A percentile compares a stretch with the other conserved stretches of the same genome.
Conservation (phyloP, 2,113 vertebrate genomes). For the Diadophis punctatus region DNA sequence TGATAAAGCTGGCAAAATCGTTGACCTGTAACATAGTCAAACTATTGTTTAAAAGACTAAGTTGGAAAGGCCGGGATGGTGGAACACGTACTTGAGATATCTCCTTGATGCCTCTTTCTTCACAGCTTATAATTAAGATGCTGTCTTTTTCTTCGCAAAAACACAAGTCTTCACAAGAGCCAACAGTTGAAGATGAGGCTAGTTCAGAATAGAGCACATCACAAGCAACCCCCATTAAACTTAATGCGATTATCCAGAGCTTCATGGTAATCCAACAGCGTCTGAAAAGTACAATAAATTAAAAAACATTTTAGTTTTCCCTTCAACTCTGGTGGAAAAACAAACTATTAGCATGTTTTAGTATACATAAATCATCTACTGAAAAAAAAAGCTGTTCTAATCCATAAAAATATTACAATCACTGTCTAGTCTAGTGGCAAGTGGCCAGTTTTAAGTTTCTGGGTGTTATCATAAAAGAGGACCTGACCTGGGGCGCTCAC, state of each 20-base stretch:
- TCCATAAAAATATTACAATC: accelerated
- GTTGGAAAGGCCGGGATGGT: conserved; percentile 84
- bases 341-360: neutral
- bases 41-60: conserved; percentile 91
- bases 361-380: neutral
- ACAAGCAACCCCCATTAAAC: conserved; percentile 67
- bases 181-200: conserved; percentile 67
- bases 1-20: conserved; percentile 85
- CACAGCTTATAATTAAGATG: conserved; percentile 85
- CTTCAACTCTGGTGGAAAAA: neutral
- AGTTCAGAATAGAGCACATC: conserved; percentile 70
- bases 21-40: conserved; percentile 79
- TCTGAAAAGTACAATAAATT: conserved; percentile 55
- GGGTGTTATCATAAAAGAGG: too few relatives aligned
- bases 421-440: neutral
- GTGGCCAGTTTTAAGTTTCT: too few relatives aligned
- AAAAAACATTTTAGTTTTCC: neutral
- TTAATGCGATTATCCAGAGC: conserved; percentile 77
- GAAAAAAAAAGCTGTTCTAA: neutral
- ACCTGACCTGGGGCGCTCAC: too few relatives aligned
- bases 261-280: conserved; percentile 75
- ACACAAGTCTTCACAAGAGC: conserved; percentile 86
- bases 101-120: conserved; percentile 84
- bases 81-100: conserved; percentile 87
- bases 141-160: conserved; percentile 90